A percentile compares a stretch with the other conserved stretches of the same genome.
Conservation (phyloP, 2,797 vertebrate genomes). For the Onychomys torridus region DNA sequence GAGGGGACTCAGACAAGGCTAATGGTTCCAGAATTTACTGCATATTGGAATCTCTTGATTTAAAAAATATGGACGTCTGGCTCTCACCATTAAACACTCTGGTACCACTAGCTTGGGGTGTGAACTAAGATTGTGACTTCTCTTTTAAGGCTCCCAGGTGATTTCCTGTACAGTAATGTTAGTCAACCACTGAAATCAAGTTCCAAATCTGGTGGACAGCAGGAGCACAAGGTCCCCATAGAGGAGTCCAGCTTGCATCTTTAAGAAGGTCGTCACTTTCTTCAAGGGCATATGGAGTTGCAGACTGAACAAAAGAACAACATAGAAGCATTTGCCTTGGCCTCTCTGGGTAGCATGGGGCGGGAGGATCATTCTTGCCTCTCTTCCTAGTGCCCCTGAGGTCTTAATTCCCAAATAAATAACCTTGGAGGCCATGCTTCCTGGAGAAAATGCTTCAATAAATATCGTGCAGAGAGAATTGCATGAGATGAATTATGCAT, state of each 20-base stretch:
- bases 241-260: background rate
- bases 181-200: constrained; percentile 49
- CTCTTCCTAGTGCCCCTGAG: background rate
- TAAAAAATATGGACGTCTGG: background rate
- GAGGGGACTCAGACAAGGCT: background rate
- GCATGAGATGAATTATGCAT: background rate
- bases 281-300: background rate
- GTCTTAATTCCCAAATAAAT: constrained; percentile 21
- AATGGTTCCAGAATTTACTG: background rate
- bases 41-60: background rate
- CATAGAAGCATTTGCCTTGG: background rate
- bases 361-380: background rate
- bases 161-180: background rate
- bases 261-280: background rate
- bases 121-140: background rate
- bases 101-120: background rate
- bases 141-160: background rate
- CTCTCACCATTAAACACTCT: constrained; percentile 6
- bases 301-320: background rate
- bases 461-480: background rate
- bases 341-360: background rate
- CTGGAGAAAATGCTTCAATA: constrained; percentile 14
- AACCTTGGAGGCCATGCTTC: background rate
- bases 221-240: background rate
- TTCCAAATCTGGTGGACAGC: background rate